Evolutionary conservation across 1,140 invertebrate species (phyloP), one percentile per base, ranked within the genome.

Genomic region (Zaprionus kolodkinae): DNA sequence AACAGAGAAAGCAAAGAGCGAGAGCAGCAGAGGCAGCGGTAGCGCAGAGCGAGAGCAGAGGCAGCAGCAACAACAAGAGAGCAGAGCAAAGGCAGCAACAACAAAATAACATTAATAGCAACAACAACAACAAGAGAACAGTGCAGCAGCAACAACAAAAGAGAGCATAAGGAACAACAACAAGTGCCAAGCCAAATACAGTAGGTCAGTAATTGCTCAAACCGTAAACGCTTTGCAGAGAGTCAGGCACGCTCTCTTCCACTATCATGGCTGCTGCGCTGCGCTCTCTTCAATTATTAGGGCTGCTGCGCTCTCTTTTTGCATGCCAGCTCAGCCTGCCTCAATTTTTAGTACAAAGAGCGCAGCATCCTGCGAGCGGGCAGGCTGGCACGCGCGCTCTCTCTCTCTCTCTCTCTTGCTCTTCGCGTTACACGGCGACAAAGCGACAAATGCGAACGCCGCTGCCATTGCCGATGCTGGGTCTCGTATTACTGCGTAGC

Each of bases 141-240:
- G 21, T 21, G n/a, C n/a, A 21, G 2, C 21, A 21, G 21, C 21
- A 21, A 21, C 21, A 21, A 21, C 21, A 21, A 21, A 21, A 21
- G 21, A 21, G 21, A 21, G 36, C 35, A 69, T 6, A 15, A 43
- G 27, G 30, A 27, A 17, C 64, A 1, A 11, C 66, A 56, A 63
- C 21, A 43, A 40, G 79, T 70, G 60, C 70, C 61, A 59, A 62
- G 61, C 84, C 67, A 72, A 75, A 62, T 76, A 71, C 72, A 89
- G 78, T 88, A 85, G 85, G 85, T 88, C 85, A 88, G 85, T 88
- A 81, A 88, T 76, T 78, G 78, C 45, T 15, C 52, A 38, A 17
- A 3, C 6, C 30, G n/a, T 5, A 7, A 10, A 33, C 6, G 13
- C 68, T 76, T 52, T 76, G 73, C 73, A 76, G 73, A 33, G 52